Percentiles rank a stretch among this genome's conserved stretches.
These are phyloP conservation scores for Leptoclinus maculatus DNA, from an alignment of 2,797 vertebrate species.

Conservation along the genomic window DNA sequence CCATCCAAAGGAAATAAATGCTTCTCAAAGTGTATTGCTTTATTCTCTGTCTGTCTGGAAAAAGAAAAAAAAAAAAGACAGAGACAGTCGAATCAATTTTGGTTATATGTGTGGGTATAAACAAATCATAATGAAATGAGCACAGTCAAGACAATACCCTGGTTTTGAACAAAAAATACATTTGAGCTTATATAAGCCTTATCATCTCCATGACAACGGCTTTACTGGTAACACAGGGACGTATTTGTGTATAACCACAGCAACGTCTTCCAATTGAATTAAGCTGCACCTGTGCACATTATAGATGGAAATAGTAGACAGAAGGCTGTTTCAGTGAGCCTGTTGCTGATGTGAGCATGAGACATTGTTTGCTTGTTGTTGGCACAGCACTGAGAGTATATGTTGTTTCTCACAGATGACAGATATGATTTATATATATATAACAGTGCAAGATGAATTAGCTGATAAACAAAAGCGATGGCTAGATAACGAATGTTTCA, in stretches of 20 bases:
- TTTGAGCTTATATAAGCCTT: slow-evolving; percentile 89
- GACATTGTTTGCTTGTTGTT: slow-evolving; percentile 15
- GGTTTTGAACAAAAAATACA: slow-evolving; percentile 85
- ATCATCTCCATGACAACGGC: slow-evolving; percentile 96
- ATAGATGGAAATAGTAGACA: slow-evolving; percentile 80
- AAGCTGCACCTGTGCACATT: slow-evolving; percentile 88
- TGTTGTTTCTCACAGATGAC: slow-evolving; percentile 8
- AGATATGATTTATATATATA: slow-evolving; percentile 24
- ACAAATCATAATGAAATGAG: slow-evolving; percentile 81
- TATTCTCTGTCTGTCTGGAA: slow-evolving; percentile 36
- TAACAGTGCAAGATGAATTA: slow-evolving; percentile 23
- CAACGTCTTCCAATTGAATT: slow-evolving; percentile 87
- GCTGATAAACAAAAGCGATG: slow-evolving; percentile 31
- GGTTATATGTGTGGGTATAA: slow-evolving; percentile 70
- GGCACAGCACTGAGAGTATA: slow-evolving; percentile 9
- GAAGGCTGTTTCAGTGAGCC: slow-evolving; percentile 57
- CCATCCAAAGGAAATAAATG: slow-evolving; percentile 16
- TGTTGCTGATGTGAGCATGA: slow-evolving; percentile 38
- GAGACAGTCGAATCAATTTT: slow-evolving; percentile 62
- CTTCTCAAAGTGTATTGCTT: slow-evolving; percentile 35
- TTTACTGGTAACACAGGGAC: slow-evolving; percentile 92
- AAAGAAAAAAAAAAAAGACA: slow-evolving; percentile 43
- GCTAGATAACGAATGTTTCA: not conserved
- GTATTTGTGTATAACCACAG: slow-evolving; percentile 90
- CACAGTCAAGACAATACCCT: slow-evolving; percentile 74